Evolutionary conservation across 2,113 vertebrate genomes (phyloP), one percentile per base, ranked within the genome.

Genomic region (Halcyon malimbica): DNA sequence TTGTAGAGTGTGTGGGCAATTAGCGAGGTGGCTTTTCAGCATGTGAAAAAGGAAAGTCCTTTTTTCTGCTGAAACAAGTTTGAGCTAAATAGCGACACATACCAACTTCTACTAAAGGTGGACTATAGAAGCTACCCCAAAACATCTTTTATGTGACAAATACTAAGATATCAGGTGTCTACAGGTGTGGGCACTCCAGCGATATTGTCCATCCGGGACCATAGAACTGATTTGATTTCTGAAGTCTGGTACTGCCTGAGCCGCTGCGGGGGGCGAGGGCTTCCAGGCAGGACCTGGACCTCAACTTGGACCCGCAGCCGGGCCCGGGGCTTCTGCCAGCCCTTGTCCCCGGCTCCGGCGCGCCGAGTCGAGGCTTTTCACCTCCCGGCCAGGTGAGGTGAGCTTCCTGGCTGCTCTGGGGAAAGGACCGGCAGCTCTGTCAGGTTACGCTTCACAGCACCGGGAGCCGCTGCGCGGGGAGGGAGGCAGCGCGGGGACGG

Each of bases 1-100:
- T 73, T 84, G 87, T 48, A 70, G 70, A 82, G 81, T 17, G 93
- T 95, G 92, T 96, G 77, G 93, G 96, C 83, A 95, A 69, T 65
- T 63, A 91, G 77, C 25, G 77, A 94, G 83, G 92, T 89, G 83
- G 94, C 56, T 96, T 94, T 84, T 73, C 83, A 82, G 35, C 39
- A 53, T 9, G 62, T 65, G 77, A 94, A 95, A 93, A 96, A 91
- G 84, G 92, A 96, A 95, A 96, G 56, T 90, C 88, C 82, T 88
- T 56, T 60, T 75, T 63, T 88, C 76, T 89, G 46, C 77, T 84
- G 83, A 84, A 89, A 20, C 73, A 91, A 64, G 50, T 95, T 95
- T 89, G 41, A 76, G 81, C 70, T 84, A 89, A 90, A 94, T 44
- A 93, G 82, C 60, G 44, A 83, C 42, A 75, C 48, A 18, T 13